Base-by-base conservation (phyloP, 2,888 invertebrate genomes). In the Asteroscopus sphinx region DNA sequence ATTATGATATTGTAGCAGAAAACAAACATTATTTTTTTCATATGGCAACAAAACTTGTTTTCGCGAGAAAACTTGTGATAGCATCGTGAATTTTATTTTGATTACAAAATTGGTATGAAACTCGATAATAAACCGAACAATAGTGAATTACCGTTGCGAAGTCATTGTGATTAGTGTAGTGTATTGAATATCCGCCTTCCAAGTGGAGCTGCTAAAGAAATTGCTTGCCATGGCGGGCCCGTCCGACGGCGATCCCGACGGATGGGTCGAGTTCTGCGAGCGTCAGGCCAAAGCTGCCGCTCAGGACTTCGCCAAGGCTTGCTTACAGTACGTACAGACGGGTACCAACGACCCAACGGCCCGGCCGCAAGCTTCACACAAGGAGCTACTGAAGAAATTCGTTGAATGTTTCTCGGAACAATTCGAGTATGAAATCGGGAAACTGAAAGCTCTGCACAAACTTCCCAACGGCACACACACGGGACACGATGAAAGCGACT, bases 261-360 rank as follows among this genome's bases (percentile, higher is more conserved):
- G 95, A 89, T 98, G 97, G 97, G 95, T 96, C 83, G 97, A 97
- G 88, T 97, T 97, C 89, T 97, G 97, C 92, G 97, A 98, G 90
- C 96, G 97, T 87, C 98, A 98, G 92, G 98, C 98, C 59, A 96
- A 96, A 81, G 95, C 96, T 62, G 97, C 98, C 55, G 98, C 98
- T 61, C 96, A 97, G 81, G 98, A 98, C 91, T 98, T 98, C 90
- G 97, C 98, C 78, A 97, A 97, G 91, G 97, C 97, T 79, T 98
- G 98, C 90, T 95, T 97, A 72, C 96, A 96, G 73, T 98, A 96
- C 83, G 95, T 97, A 66, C 96, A 96, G 76, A 95, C 96, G 42
- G 96, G 96, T 82, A 88, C 96, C 64, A 95, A 96, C 28, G 97
- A 97, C 75, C 95, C 95, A 75, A 95, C 96, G 15, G 69, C 79